Evolutionary conservation across 2,113 vertebrate species (phyloP).

Genomic region (Xiphias gladius): DNA sequence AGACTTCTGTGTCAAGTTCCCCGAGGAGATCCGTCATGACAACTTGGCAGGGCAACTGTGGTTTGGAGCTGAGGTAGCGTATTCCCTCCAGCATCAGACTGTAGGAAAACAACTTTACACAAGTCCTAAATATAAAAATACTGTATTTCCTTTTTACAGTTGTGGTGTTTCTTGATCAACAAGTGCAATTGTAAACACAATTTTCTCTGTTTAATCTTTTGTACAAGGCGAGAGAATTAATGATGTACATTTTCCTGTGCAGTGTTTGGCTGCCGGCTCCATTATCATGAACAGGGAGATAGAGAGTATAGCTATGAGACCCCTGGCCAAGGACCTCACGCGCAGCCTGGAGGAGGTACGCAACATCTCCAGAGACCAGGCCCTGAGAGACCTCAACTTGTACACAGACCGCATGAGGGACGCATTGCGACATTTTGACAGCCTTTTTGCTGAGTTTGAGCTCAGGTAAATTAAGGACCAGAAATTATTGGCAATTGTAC

Average conservation of each 20-base stretch:
- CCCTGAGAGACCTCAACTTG: constrained; percentile 93
- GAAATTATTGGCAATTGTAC: background rate
- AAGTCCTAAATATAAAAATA: constrained; percentile 1
- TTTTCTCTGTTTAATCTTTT: constrained; percentile 9
- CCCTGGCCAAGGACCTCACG: constrained; percentile 95
- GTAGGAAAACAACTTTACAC: constrained; percentile 51
- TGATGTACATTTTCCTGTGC: constrained; percentile 35
- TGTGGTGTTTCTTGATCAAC: background rate
- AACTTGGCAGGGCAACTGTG: constrained; percentile 98
- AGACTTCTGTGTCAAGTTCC: constrained; percentile 98
- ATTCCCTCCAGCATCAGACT: constrained; percentile 48
- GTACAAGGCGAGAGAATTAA: background rate
- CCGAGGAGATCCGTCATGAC: constrained; percentile 98
- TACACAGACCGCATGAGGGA: constrained; percentile 96
- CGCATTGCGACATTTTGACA: constrained; percentile 92
- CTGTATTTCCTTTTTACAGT: background rate
- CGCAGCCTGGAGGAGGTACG: constrained; percentile 95
- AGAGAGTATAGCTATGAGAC: constrained; percentile 98
- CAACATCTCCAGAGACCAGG: constrained; percentile 94
- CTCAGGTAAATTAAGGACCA: constrained; percentile 87
- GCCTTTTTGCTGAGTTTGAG: constrained; percentile 98
- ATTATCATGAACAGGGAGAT: constrained; percentile 99
- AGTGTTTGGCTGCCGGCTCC: constrained; percentile 98
- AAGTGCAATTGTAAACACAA: background rate
- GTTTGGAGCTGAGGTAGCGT: constrained; percentile 96